Evolutionary conservation across 1,140 invertebrate species (phyloP).

Genomic region (Melipona quadrifasciata): DNA sequence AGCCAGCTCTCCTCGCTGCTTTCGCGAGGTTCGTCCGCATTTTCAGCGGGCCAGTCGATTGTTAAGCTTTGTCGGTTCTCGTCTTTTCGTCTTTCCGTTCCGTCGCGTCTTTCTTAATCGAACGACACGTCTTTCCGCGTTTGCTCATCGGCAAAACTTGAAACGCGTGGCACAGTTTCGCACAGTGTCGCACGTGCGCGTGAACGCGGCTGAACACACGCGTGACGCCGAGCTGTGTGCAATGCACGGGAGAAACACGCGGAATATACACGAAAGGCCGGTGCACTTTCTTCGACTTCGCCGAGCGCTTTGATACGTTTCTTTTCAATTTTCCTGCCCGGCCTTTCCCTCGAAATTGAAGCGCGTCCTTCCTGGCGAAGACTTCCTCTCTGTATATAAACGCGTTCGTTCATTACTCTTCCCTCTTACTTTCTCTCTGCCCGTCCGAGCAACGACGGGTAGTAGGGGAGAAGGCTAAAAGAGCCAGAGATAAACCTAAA

Average conservation of each 20-base stretch:
- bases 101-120: conserved; percentile 6
- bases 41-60: conserved; percentile 50
- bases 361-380: not conserved
- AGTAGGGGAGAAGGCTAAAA: not conserved
- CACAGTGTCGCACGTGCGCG: too few species aligned
- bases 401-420: not conserved
- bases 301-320: not conserved
- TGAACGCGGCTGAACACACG: not conserved
- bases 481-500: not conserved
- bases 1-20: conserved; percentile 41
- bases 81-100: conserved; percentile 1
- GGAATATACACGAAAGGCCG: not conserved
- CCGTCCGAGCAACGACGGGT: not conserved
- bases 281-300: not conserved
- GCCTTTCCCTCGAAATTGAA: conserved; percentile 20
- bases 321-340: not conserved
- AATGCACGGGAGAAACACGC: not conserved
- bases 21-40: conserved; percentile 47
- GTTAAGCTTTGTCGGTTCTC: conserved; percentile 49
- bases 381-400: not conserved
- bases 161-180: not conserved
- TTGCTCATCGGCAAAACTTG: not conserved
- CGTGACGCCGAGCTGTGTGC: too few species aligned
- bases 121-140: not conserved
- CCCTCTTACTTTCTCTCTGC: not conserved